These are phyloP conservation scores for Varecia variegata DNA, from an alignment of 2,797 vertebrate species.

Conservation along the genomic window DNA sequence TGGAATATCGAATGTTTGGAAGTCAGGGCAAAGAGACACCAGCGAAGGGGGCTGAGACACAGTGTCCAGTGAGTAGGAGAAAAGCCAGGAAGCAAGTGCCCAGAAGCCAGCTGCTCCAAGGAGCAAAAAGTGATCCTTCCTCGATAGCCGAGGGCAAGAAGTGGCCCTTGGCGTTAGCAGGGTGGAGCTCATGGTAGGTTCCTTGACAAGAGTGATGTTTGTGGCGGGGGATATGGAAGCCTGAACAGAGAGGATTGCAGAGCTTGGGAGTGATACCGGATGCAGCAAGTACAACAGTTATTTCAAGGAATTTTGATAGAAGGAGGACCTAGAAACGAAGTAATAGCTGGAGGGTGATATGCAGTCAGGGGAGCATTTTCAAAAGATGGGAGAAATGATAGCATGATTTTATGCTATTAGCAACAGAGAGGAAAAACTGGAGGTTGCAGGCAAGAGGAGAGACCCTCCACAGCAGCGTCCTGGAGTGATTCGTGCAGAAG, in stretches of 20 bases:
- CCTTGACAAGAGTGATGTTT: neutral
- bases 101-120: neutral
- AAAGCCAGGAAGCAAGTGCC: neutral
- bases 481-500: neutral
- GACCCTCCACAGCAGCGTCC: neutral
- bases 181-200: neutral
- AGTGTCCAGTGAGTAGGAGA: neutral
- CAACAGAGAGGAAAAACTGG: neutral
- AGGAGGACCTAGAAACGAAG: neutral
- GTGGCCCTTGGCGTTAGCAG: neutral
- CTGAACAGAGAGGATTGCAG: neutral
- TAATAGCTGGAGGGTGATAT: neutral
- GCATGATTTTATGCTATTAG: neutral
- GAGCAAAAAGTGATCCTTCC: neutral
- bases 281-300: neutral
- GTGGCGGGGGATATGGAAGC: neutral
- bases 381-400: neutral
- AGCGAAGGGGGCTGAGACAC: neutral
- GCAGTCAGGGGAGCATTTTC: neutral
- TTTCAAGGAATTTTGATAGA: neutral
- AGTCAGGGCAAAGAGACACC: neutral
- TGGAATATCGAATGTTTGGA: neutral
- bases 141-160: neutral
- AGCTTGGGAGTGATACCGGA: neutral
- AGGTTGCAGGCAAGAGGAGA: neutral